Evolutionary conservation across 2,797 vertebrate genomes (phyloP), one percentile per base, ranked within the genome.

Genomic region (Miichthys miiuy): DNA sequence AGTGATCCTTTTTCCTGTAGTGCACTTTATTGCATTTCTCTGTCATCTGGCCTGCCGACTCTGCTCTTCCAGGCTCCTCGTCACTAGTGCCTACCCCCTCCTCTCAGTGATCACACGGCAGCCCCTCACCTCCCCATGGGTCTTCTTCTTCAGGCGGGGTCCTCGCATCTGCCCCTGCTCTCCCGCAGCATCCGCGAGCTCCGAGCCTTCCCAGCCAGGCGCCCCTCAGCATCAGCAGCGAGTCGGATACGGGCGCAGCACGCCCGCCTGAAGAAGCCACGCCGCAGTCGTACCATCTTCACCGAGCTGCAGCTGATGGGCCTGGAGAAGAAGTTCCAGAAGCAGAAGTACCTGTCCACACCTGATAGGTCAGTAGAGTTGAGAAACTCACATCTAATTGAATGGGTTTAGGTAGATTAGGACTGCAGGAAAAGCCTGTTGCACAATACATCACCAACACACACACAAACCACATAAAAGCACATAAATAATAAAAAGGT

Each of bases 321-420:
- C 68, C 93, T 99, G 85, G 98, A 99, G 95, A 99, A 98, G 93
- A 99, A 99, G 86, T 99, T 99, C 91, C 98, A 99, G 95, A 99
- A 98, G 91, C 98, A 99, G 94, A 99, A 99, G 91, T 99, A 99
- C 87, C 93, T 99, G 48, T 99, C 98, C 48, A 99, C 98, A 0
- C 98, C 98, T 0, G 98, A 99, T 89, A 97, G 98, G 98, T 99
- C 66, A 93, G 96, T 86, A 16, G 1, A 16, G 56, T 7, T 52
- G 17, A 69, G 9, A 20, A 11, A 46, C 44, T 27, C 25, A 11
- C 5, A 27, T 48, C 6, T 65, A 41, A 47, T 30, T 41, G 12
- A 11, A 30, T 25, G 18, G 17, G 30, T 75, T 16, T 2, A 47
- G 44, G 16, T 3, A 25, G 8, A 38, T 14, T 23, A 4, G 3